These are phyloP conservation scores for Heliconius melpomene DNA, from an alignment of 1,140 invertebrate species.

Conservation along the genomic window DNA sequence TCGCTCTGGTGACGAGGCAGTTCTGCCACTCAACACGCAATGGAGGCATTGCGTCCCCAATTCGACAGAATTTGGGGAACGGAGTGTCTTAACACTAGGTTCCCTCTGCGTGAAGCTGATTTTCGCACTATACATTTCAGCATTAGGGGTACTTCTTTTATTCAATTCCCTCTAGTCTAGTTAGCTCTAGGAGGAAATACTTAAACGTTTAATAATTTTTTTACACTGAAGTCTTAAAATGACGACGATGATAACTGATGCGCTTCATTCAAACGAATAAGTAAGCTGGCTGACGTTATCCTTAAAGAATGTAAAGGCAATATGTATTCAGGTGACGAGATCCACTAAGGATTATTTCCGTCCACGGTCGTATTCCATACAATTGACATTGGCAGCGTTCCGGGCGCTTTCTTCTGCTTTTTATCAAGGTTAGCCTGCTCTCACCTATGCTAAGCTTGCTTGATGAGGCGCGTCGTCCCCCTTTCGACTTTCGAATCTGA, in stretches of 20 bases:
- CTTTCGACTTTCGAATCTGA: constrained; percentile 58
- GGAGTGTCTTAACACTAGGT: too few species aligned
- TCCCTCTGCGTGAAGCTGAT: too few species aligned
- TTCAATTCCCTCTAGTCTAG: too few species aligned
- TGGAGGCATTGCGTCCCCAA: too few species aligned
- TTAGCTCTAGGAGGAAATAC: too few species aligned
- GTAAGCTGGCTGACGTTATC: not conserved
- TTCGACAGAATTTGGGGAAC: too few species aligned
- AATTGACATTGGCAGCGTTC: constrained; percentile 59
- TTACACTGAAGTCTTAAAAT: not conserved
- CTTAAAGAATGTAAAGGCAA: constrained; percentile 10
- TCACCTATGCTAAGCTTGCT: constrained; percentile 52
- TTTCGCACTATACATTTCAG: too few species aligned
- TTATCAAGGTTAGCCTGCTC: constrained; percentile 63
- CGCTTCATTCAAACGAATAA: not conserved
- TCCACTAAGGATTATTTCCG: constrained; percentile 31
- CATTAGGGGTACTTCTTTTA: too few species aligned
- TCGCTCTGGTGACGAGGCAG: too few species aligned
- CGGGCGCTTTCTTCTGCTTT: constrained; percentile 61
- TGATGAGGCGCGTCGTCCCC: constrained; percentile 54
- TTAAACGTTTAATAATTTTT: too few species aligned
- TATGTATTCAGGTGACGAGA: constrained; percentile 31
- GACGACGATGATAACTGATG: not conserved
- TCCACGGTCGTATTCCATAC: constrained; percentile 43
- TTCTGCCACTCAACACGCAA: too few species aligned